Evolutionary conservation across 2,113 vertebrate species (phyloP).

Genomic region (Toxostoma redivivum): DNA sequence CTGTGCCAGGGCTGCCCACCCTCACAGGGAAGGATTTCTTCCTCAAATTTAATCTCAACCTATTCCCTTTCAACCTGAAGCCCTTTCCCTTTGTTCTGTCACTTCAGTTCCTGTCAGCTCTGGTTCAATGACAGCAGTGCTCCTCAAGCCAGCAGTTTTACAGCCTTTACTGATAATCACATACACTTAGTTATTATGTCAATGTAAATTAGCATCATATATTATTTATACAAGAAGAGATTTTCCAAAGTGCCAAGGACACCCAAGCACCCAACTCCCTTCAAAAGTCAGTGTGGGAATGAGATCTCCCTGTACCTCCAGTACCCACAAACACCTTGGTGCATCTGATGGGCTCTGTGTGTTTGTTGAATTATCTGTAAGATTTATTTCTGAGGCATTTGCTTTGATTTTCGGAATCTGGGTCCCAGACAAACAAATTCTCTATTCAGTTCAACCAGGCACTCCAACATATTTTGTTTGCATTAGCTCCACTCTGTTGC

Average conservation of each 20-base stretch:
- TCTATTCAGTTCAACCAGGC: conserved; percentile 42
- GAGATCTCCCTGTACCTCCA: background rate
- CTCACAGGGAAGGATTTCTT: background rate
- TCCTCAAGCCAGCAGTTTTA: background rate
- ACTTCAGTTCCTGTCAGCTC: background rate
- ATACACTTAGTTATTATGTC: background rate
- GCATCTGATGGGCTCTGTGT: background rate
- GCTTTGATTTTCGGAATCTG: conserved; percentile 4
- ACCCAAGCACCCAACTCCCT: background rate
- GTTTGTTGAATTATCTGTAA: background rate
- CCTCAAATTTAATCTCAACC: background rate
- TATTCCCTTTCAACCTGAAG: background rate
- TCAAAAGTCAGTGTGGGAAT: background rate
- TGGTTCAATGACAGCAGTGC: background rate
- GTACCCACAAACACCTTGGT: background rate
- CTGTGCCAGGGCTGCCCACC: accelerated
- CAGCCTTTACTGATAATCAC: background rate
- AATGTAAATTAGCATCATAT: conserved; percentile 15
- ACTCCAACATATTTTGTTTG: conserved; percentile 57
- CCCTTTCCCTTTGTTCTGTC: background rate
- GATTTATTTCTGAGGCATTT: conserved; percentile 13
- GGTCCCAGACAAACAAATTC: conserved; percentile 37
- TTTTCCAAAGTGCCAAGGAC: conserved; percentile 7
- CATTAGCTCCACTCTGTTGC: conserved; percentile 53
- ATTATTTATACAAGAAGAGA: conserved; percentile 22